Evolutionary conservation across 35 echinoderm and acorn worm genomes (phyloP), one percentile per base, ranked within the genome.

Genomic region (Eucidaris tribuloides): DNA sequence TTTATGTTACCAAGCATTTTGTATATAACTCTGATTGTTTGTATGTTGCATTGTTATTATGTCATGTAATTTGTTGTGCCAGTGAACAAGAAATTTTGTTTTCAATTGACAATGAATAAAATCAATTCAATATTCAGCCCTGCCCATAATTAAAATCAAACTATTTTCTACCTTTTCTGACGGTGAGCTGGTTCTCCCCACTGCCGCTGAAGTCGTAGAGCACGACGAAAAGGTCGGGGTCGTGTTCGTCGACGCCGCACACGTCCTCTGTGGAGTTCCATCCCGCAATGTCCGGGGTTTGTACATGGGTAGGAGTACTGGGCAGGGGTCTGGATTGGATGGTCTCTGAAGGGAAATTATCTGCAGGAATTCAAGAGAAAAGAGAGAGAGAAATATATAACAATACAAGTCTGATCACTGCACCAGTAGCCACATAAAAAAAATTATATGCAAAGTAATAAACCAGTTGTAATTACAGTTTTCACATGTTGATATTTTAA

Each of bases 211-310:
- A 99, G 65, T 99, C 96, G 42, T 93, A 99, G 19, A 99, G 84
- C 45, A 92, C 91, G 30, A 99, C 96, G 70, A 99, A 99, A 20
- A 99, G 58, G 35, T 99, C 90, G 19, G 96, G 96, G 84, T 99
- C 96, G 17, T 33, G 48, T 30, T 92, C 84, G 24, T 96, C 93
- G 36, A 58, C 71, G n/a, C 61, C 62, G 29, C 81, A 81, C 19
- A 99, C 72, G 46, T 92, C 90, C 43, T 99, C 96, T 17, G 44
- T 78, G 31, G 96, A 99, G 58, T 88, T 93, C 96, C 96, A 99
- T 84, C 83, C 78, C 25, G 82, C 49, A 7, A 93, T 78, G 64
- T 92, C 95, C 0, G 80, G 66, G 7, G 58, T 50, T n/a, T 86
- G 89, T 28, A 57, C 68, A 58, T 93, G 85, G 3, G 71, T 64